These are phyloP conservation scores for Pagrus major DNA, from an alignment of 2,113 vertebrate species.

Conservation along the genomic window DNA sequence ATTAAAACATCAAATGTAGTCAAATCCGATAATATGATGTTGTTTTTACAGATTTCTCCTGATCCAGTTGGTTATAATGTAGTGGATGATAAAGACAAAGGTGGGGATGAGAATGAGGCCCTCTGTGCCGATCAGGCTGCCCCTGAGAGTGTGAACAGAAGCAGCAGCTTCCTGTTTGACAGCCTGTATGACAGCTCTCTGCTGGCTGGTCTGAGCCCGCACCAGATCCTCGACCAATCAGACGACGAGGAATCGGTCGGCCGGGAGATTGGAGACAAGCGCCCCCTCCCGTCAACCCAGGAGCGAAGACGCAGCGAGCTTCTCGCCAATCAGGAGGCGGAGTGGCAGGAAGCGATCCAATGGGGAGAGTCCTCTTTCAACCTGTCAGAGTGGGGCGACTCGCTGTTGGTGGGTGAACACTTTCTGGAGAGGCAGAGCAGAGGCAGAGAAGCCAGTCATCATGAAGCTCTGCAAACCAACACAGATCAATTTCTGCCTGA, in stretches of 20 bases:
- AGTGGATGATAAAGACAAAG: constrained; percentile 38
- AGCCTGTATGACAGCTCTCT: constrained; percentile 87
- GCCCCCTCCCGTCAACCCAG: constrained; percentile 26
- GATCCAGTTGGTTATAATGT: constrained; percentile 23
- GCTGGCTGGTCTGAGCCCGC: constrained; percentile 68
- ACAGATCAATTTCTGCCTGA: not conserved
- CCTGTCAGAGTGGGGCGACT: constrained; percentile 89
- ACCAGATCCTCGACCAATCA: constrained; percentile 25
- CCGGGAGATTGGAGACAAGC: not conserved
- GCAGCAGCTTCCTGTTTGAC: constrained; percentile 93
- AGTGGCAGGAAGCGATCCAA: constrained; percentile 80
- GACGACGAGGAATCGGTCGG: constrained; percentile 64
- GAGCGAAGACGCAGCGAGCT: constrained; percentile 68
- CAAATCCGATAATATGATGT: not conserved
- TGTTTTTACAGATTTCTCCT: constrained; percentile 60
- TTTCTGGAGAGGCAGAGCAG: constrained; percentile 79
- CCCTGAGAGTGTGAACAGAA: constrained; percentile 89
- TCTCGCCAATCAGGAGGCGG: constrained; percentile 74
- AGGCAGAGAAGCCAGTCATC: not conserved
- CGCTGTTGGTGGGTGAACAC: constrained; percentile 84
- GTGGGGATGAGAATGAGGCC: not conserved
- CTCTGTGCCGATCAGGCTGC: not conserved
- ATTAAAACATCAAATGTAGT: not conserved
- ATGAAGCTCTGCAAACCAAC: constrained; percentile 3
- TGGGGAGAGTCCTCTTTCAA: constrained; percentile 87